These are phyloP conservation scores for Melinopterus prodromus DNA, from an alignment of 2,888 invertebrate species.

Conservation along the genomic window DNA sequence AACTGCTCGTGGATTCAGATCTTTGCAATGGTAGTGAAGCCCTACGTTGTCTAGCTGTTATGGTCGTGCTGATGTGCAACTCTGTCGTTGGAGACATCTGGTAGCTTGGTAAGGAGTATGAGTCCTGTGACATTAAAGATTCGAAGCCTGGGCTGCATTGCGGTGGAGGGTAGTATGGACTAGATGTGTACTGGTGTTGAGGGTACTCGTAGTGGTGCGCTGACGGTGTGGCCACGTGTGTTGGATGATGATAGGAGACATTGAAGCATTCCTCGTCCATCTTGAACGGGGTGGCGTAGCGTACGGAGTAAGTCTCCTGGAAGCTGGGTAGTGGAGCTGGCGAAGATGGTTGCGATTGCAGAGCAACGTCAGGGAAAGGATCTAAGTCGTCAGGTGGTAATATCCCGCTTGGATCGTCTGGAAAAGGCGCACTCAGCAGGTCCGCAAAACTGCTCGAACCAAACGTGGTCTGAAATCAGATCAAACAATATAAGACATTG, in stretches of 20 bases:
- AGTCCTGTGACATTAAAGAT: conserved; percentile 67
- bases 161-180: conserved; percentile 68
- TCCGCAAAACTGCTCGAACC: conserved; percentile 81
- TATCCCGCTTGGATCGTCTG: conserved; percentile 75
- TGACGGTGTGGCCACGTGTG: conserved; percentile 63
- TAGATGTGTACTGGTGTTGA: conserved; percentile 66
- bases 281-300: conserved; percentile 76
- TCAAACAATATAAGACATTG: conserved; percentile 32
- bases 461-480: conserved; percentile 76
- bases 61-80: conserved; percentile 71
- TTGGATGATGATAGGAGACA: conserved; percentile 66
- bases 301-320: conserved; percentile 87
- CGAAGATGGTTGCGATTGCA: conserved; percentile 56
- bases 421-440: conserved; percentile 77
- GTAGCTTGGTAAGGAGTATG: conserved; percentile 76
- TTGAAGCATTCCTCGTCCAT: conserved; percentile 89
- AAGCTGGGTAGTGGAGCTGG: conserved; percentile 77
- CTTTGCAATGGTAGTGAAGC: conserved; percentile 82
- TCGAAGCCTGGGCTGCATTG: conserved; percentile 67
- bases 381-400: conserved; percentile 73
- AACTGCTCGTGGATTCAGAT: conserved; percentile 82
- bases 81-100: conserved; percentile 71
- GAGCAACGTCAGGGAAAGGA: conserved; percentile 75
- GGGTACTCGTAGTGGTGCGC: conserved; percentile 69
- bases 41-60: conserved; percentile 72